These are phyloP conservation scores for Sinotaia quadrata DNA, from an alignment of 2,888 invertebrate species.

Conservation along the genomic window DNA sequence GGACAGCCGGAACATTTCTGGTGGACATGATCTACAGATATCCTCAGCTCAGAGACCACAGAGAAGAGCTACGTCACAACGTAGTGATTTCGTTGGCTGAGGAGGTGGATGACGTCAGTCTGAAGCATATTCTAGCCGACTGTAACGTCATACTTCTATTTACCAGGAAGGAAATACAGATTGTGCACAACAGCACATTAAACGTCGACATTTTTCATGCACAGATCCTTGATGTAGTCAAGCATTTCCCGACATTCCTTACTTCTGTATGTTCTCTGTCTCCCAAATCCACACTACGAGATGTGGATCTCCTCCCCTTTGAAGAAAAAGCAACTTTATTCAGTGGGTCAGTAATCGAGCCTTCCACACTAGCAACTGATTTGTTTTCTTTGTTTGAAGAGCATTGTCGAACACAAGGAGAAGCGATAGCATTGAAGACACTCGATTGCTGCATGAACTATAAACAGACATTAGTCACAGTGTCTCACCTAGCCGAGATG, in stretches of 20 bases:
- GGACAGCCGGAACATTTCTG: slow-evolving; percentile 41
- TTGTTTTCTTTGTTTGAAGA: slow-evolving; percentile 35
- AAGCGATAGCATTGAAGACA: slow-evolving; percentile 44
- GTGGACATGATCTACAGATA: slow-evolving; percentile 48
- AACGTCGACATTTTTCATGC: slow-evolving; percentile 45
- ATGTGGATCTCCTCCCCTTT: slow-evolving; percentile 41
- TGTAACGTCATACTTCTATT: slow-evolving; percentile 48
- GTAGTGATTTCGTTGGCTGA: slow-evolving; percentile 41
- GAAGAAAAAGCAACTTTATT: slow-evolving; percentile 30
- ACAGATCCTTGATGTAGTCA: slow-evolving; percentile 44
- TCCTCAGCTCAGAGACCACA: slow-evolving; percentile 43
- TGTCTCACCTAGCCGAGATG: slow-evolving; percentile 27
- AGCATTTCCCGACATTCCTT: slow-evolving; percentile 51
- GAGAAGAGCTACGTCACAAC: slow-evolving; percentile 48
- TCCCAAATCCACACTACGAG: slow-evolving; percentile 24
- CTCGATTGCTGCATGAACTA: slow-evolving; percentile 39
- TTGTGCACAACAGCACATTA: slow-evolving; percentile 44
- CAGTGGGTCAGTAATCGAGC: not conserved
- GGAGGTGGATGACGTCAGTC: not conserved
- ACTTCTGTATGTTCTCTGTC: slow-evolving; percentile 30
- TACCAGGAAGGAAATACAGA: slow-evolving; percentile 32
- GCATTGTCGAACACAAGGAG: slow-evolving; percentile 35
- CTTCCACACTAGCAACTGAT: slow-evolving; percentile 1
- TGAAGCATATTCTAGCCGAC: slow-evolving; percentile 37
- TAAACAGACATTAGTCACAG: slow-evolving; percentile 33